Evolutionary conservation across 53 echinoderm and acorn worm species (phyloP).

Genomic region (Arbacia lixula): DNA sequence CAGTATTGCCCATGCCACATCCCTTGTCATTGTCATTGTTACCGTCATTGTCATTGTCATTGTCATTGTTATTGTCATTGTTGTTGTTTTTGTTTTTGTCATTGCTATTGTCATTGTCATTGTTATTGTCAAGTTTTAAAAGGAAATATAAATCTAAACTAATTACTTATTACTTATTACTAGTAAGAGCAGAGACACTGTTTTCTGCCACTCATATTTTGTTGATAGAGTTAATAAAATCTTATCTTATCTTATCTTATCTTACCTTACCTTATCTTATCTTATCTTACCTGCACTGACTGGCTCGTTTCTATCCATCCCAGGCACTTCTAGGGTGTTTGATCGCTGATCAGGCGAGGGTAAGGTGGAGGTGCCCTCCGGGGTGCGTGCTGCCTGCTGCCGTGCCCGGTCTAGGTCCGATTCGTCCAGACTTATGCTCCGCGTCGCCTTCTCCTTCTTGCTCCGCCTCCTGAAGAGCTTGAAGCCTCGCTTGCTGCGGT

Average conservation of each 20-base stretch:
- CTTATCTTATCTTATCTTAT: too few species aligned
- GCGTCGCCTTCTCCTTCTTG: constrained; percentile 46
- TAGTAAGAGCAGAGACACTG: too few species aligned
- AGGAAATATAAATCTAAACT: too few species aligned
- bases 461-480: constrained; percentile 57
- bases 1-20: neutral
- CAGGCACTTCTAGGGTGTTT: constrained; percentile 45
- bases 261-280: too few species aligned
- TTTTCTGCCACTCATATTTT: too few species aligned
- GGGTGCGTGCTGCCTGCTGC: neutral
- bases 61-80: too few species aligned
- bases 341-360: neutral
- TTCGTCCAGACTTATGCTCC: constrained; percentile 50
- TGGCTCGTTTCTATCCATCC: neutral
- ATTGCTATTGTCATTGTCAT: neutral
- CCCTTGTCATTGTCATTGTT: neutral
- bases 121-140: too few species aligned
- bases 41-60: neutral
- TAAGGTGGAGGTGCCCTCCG: constrained; percentile 31
- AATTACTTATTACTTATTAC: too few species aligned
- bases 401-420: constrained; percentile 38
- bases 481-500: constrained; percentile 47
- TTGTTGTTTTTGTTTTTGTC: too few species aligned
- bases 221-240: too few species aligned
- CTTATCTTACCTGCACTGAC: constrained; percentile 31